These are phyloP conservation scores for Cydia amplana DNA, from an alignment of 1,140 invertebrate species.

Conservation along the genomic window DNA sequence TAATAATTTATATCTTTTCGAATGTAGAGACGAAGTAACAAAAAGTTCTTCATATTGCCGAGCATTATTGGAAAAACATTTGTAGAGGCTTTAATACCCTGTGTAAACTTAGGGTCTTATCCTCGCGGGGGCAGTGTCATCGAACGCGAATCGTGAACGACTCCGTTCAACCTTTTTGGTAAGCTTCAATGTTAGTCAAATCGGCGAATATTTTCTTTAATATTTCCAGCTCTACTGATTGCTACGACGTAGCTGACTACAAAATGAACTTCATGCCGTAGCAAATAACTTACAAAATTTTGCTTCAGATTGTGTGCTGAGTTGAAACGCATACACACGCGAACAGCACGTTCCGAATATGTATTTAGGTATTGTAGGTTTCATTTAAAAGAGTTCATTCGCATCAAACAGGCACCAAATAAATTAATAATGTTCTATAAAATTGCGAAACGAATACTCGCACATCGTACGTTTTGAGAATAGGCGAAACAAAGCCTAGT, in stretches of 20 bases:
- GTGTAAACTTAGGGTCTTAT: slow-evolving; percentile 29
- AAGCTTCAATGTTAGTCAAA: slow-evolving; percentile 15
- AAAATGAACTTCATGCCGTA: neutral
- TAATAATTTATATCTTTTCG: neutral
- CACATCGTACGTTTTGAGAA: neutral
- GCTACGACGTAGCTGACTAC: slow-evolving; percentile 14
- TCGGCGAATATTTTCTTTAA: slow-evolving; percentile 2
- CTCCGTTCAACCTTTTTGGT: slow-evolving; percentile 21
- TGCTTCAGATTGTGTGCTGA: neutral
- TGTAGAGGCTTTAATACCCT: slow-evolving; percentile 31
- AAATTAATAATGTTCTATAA: neutral
- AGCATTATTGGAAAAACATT: slow-evolving; percentile 32
- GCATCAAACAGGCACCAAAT: neutral
- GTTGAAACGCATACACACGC: neutral
- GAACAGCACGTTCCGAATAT: neutral
- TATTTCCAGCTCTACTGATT: slow-evolving; percentile 23
- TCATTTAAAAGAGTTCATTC: neutral
- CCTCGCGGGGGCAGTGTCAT: slow-evolving; percentile 28
- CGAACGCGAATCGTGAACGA: slow-evolving; percentile 22
- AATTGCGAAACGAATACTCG: neutral
- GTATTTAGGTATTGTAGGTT: too few species aligned
- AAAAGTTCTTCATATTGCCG: slow-evolving; percentile 22
- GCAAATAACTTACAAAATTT: neutral
- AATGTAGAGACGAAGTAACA: slow-evolving; percentile 8
- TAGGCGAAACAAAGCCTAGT: neutral